Conservation (phyloP, 1,140 invertebrate genomes). For the Pogonognathellus flavescens region DNA sequence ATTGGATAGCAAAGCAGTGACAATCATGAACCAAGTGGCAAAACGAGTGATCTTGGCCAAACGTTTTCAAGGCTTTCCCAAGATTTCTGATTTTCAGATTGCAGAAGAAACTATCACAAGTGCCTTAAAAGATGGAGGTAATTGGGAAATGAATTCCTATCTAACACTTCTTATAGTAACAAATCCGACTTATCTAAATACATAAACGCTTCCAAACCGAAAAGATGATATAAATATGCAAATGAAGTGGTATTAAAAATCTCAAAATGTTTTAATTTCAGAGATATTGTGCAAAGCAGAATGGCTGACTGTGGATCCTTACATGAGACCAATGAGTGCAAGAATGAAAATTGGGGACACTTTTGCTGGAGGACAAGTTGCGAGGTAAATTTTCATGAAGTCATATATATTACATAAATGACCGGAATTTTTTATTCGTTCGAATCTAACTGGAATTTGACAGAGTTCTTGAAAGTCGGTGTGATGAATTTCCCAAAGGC, state of each 20-base stretch:
- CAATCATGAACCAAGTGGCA: conserved; percentile 26
- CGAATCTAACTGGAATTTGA: not conserved
- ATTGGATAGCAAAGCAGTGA: too few relatives aligned
- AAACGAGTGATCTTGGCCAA: conserved; percentile 55
- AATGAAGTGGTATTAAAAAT: too few relatives aligned
- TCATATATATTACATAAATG: too few relatives aligned
- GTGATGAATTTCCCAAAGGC: conserved; percentile 75
- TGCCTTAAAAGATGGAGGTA: conserved; percentile 51
- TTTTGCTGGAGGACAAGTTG: conserved; percentile 67
- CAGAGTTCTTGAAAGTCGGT: conserved; percentile 75
- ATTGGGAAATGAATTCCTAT: too few relatives aligned
- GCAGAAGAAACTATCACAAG: conserved; percentile 52
- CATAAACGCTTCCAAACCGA: too few relatives aligned
- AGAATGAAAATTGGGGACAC: conserved; percentile 61
- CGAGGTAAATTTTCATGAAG: too few relatives aligned
- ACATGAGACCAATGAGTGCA: conserved; percentile 74
- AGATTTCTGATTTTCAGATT: conserved; percentile 59
- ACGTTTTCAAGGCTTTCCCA: conserved; percentile 55
- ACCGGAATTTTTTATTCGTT: too few relatives aligned
- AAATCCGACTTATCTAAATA: too few relatives aligned
- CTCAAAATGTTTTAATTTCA: conserved; percentile 66
- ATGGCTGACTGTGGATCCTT: conserved; percentile 80
- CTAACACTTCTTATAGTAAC: too few relatives aligned
- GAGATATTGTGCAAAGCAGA: conserved; percentile 78
- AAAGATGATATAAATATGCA: too few relatives aligned